Conservation (phyloP, 2,797 vertebrate species). For the Acanthiza pusilla region DNA sequence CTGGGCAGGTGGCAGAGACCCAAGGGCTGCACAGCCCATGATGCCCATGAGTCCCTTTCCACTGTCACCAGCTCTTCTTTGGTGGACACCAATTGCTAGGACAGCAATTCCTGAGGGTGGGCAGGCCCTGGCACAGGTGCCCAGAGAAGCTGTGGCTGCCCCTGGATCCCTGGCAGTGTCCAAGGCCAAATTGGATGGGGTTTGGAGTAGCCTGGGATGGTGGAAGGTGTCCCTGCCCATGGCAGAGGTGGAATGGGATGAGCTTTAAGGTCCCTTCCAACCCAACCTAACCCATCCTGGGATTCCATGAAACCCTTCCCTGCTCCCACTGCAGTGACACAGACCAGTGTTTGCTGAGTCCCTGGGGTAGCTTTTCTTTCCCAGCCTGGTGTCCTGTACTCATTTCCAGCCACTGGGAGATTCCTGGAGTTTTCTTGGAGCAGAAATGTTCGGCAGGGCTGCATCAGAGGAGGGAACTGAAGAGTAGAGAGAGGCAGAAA, state of each 20-base stretch:
- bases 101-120: neutral
- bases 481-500: neutral
- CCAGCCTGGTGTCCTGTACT: neutral
- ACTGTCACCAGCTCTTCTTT: neutral
- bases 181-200: neutral
- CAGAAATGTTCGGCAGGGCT: accelerated
- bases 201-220: accelerated
- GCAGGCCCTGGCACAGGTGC: neutral
- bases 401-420: neutral
- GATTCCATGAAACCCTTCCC: neutral
- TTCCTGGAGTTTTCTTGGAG: neutral
- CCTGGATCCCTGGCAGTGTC: neutral
- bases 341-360: neutral
- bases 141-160: neutral
- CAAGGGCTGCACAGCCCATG: accelerated
- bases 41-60: neutral
- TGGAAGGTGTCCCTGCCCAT: neutral
- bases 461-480: neutral
- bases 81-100: too few relatives aligned
- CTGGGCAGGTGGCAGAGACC: neutral
- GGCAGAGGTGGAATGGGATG: neutral
- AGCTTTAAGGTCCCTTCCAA: neutral
- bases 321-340: neutral
- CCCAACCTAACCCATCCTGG: accelerated
- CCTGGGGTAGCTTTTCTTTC: neutral